Base-by-base conservation (phyloP, 1,140 invertebrate species). In the Zaprionus vittiger region DNA sequence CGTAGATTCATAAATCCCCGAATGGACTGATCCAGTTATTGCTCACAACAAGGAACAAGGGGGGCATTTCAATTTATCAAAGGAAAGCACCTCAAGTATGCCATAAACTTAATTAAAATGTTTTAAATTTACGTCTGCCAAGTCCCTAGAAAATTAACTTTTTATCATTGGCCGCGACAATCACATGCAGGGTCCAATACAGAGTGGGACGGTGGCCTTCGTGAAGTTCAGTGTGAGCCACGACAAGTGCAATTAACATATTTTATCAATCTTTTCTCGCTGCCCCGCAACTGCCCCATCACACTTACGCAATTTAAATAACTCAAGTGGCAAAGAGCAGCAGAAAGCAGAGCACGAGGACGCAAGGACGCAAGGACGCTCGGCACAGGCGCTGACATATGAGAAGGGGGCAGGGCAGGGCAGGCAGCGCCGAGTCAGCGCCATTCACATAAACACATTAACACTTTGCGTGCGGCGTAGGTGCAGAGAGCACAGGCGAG, bases 301-400 rank as follows among this genome's bases (percentile, higher is more conserved):
- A 54, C 75, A 90, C 81, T 85, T 85, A 81, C 85, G 86, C 82
- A 90, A 91, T 90, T 90, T 90, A 90, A 90, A 90, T 90, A 90
- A 90, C 85, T 90, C 85, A 90, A 90, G 86, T 85, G 85, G 79
- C 86, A 87, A 87, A 76, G 73, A 69, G 73, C 70, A 72, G 24
- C 22, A 14, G 7, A 47, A 12, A 47, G 54, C 15, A 17, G 24
- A 31, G 14, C 9, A 11, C 77, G 80, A 73, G 77, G 15, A 41
- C 47, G 81, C 86, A 81, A 73, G 77, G 15, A 41, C 47, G 81
- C 86, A 85, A 90, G 81, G 85, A 85, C 79, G 77, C 85, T 90
- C 79, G 41, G 68, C 71, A 77, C 71, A 65, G 81, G 54, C 68
- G 73, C 60, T 70, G 67, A 75, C 73, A 75, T 75, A 70, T 67